Evolutionary conservation across 2,888 invertebrate species (phyloP).

Genomic region (Aproaerema taeniolella): DNA sequence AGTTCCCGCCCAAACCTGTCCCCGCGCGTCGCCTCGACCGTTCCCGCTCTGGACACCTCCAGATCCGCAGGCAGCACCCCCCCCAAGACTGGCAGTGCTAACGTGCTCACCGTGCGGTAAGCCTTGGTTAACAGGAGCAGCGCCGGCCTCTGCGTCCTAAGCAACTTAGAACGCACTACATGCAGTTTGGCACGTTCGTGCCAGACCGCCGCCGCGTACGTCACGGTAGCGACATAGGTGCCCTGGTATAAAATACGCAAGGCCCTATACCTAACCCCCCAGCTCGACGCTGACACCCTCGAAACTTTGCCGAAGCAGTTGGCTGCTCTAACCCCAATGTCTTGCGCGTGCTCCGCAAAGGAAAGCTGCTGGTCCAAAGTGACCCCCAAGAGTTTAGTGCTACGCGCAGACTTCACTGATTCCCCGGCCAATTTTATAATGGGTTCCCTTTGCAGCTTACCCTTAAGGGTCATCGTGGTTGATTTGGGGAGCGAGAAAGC

Average conservation of each 20-base stretch:
- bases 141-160: constrained; percentile 6
- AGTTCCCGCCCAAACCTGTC: not conserved
- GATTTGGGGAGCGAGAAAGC: constrained; percentile 23
- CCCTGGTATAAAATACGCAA: constrained; percentile 22
- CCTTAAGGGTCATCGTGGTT: constrained; percentile 1
- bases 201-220: constrained; percentile 21
- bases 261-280: constrained; percentile 23
- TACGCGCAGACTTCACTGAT: constrained; percentile 17
- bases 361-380: constrained; percentile 17
- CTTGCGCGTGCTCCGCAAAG: constrained; percentile 16
- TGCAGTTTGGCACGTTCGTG: not conserved
- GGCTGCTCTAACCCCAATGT: constrained; percentile 20
- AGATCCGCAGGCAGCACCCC: constrained; percentile 19
- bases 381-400: constrained; percentile 17
- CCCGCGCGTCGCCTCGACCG: not conserved
- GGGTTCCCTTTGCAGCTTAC: not conserved
- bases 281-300: constrained; percentile 24
- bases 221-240: constrained; percentile 20
- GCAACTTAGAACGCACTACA: not conserved
- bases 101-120: constrained; percentile 1
- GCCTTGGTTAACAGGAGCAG: constrained; percentile 18
- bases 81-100: constrained; percentile 15
- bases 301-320: constrained; percentile 24
- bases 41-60: constrained; percentile 18
- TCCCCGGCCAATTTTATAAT: not conserved